Conservation (phyloP, 1,140 invertebrate genomes). For the Lucilia cuprina region DNA sequence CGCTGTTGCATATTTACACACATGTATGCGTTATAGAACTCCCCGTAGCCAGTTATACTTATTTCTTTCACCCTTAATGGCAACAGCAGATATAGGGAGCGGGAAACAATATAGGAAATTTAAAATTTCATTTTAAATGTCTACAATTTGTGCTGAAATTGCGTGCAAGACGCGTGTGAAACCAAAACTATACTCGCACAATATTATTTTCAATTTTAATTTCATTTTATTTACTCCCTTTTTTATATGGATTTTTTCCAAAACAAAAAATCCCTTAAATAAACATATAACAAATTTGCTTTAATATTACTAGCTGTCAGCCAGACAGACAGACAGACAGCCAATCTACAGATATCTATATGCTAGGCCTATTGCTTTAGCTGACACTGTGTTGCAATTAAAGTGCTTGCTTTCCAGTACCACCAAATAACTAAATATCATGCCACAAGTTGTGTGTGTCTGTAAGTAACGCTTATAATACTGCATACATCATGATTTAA, state of each 20-base stretch:
- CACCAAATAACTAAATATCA: too few species aligned
- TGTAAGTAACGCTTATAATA: not conserved
- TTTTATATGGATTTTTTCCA: not conserved
- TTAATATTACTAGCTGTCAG: too few species aligned
- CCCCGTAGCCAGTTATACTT: not conserved
- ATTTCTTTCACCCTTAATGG: not conserved
- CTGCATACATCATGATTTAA: not conserved
- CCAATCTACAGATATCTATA: too few species aligned
- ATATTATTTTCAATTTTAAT: not conserved
- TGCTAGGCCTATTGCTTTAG: too few species aligned
- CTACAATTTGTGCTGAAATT: not conserved
- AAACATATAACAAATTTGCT: too few species aligned
- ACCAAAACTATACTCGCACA: not conserved
- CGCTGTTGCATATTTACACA: not conserved
- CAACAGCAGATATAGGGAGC: not conserved
- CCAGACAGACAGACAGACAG: too few species aligned
- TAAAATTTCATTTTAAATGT: not conserved
- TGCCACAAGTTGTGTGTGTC: not conserved
- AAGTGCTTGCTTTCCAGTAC: too few species aligned
- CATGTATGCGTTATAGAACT: not conserved
- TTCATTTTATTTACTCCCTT: not conserved
- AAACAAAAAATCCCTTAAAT: too few species aligned
- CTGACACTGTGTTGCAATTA: too few species aligned
- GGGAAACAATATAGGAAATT: not conserved
- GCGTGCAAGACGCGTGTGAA: conserved; percentile 32